Base-by-base conservation (phyloP, 2,113 vertebrate genomes). In the Halcyon malimbica region DNA sequence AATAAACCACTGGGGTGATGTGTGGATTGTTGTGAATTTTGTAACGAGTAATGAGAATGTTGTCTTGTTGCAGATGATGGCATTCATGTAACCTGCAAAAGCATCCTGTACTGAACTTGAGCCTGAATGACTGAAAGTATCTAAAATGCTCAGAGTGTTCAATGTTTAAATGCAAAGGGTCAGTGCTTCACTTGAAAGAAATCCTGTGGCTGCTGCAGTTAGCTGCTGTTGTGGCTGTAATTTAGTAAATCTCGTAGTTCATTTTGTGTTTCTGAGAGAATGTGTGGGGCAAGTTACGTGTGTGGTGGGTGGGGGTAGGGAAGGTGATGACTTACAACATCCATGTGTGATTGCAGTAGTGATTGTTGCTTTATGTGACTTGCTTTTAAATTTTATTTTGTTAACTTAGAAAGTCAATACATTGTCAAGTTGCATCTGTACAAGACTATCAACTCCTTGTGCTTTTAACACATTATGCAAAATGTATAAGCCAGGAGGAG, bases 131-230 rank as follows among this genome's bases (percentile, higher is more conserved):
- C 91, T 92, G 96, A 97, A 97, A 93, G 77, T 57, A 70, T 95
- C 78, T 90, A 60, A 93, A 93, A 90, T 87, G 93, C 96, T 98
- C 94, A 86, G 96, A 84, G 89, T 88, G 92, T 96, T 96, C 69
- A 78, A 37, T 59, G 92, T 95, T 80, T 94, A 89, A 96, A 81
- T 33, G 89, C 90, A 87, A 51, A 93, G 94, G 94, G 95, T 95
- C 85, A 73, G 92, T 95, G 90, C 77, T 77, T 95, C 95, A 93
- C 95, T 97, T 96, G 96, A 96, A 85, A 96, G 96, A 96, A 98
- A 96, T 97, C 97, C 84, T 97, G 97, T 97, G 98, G 97, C 98
- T 98, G 97, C 98, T 98, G 94, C 98, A 98, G 98, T 98, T 98
- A 94, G 98, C 97, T 96, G 65, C 94, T 97, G 93, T 97, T 93